These are phyloP conservation scores for Tragelaphus scriptus DNA, from an alignment of 2,113 vertebrate species.

Conservation along the genomic window DNA sequence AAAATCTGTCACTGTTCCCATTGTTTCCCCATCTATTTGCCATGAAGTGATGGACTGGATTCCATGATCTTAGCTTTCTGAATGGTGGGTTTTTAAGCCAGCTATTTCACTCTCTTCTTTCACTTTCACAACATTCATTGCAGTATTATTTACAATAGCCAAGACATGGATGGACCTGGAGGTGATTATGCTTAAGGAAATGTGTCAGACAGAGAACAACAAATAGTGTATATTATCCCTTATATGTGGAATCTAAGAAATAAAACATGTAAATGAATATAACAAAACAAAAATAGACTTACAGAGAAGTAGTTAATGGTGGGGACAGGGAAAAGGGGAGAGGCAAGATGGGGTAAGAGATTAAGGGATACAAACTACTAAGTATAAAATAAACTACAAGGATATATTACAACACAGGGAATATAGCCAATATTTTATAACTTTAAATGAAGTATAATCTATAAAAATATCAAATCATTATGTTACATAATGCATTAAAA, in stretches of 20 bases:
- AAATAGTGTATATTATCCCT: background rate
- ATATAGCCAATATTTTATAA: background rate
- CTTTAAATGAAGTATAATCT: background rate
- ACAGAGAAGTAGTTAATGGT: background rate
- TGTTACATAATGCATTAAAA: background rate
- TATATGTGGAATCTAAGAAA: background rate
- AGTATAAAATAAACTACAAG: background rate
- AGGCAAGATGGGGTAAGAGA: background rate
- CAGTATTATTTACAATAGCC: background rate
- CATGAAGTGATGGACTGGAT: background rate
- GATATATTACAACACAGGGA: background rate
- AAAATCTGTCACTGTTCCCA: background rate
- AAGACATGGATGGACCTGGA: background rate
- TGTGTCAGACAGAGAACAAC: background rate
- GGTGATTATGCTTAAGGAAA: background rate
- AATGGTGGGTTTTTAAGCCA: background rate
- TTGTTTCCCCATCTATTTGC: background rate
- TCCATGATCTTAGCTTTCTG: background rate
- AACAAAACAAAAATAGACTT: background rate
- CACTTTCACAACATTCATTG: background rate
- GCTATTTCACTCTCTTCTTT: background rate
- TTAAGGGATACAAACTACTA: background rate
- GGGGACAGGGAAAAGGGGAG: background rate
- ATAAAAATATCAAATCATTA: background rate
- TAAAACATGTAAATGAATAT: background rate